phyloP scores from a whole-genome alignment of 2,113 vertebrate genomes.

The Dromiciops gliroides region DNA sequence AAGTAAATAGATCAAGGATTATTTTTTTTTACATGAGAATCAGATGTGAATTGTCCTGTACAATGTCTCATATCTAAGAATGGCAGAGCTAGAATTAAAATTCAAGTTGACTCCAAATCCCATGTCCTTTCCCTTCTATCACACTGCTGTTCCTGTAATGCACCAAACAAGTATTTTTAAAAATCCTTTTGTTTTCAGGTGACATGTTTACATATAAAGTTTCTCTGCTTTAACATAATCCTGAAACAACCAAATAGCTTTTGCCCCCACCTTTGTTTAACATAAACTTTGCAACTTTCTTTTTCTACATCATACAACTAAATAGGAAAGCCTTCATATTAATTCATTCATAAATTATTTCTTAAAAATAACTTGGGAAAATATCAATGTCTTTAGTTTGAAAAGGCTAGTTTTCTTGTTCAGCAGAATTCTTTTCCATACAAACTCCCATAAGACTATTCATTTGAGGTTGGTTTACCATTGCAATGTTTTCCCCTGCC shows the following conservation, averaged over 20 bases:
- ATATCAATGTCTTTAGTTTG: constrained; percentile 26
- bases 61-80: neutral
- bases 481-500: neutral
- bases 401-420: constrained; percentile 57
- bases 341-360: neutral
- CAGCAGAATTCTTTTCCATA: constrained; percentile 55
- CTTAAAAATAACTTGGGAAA: neutral
- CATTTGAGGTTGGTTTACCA: constrained; percentile 56
- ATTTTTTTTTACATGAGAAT: neutral
- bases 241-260: neutral
- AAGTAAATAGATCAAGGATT: neutral
- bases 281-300: neutral
- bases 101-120: neutral
- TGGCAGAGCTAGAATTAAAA: neutral
- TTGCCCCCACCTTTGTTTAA: neutral
- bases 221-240: neutral
- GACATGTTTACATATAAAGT: neutral
- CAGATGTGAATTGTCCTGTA: neutral
- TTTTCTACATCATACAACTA: neutral
- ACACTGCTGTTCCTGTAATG: neutral
- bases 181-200: neutral
- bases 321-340: neutral
- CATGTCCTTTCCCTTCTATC: neutral
- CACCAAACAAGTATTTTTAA: neutral
- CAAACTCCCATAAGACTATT: constrained; percentile 30